Conservation (phyloP, 2,797 vertebrate species). For the Crenichthys baileyi region DNA sequence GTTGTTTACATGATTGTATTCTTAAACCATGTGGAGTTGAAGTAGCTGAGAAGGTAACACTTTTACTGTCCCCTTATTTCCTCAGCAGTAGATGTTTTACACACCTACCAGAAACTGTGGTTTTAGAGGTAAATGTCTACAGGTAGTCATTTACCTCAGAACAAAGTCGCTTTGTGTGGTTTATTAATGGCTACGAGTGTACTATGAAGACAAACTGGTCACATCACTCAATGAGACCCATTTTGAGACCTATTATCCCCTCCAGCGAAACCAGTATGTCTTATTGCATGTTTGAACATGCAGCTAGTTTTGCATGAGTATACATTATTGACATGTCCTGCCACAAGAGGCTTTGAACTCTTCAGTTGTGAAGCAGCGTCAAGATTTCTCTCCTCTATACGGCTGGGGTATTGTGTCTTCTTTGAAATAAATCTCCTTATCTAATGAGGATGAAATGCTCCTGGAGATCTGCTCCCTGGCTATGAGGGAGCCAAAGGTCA, state of each 20-base stretch:
- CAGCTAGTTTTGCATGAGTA: slow-evolving; percentile 23
- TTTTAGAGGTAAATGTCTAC: slow-evolving; percentile 16
- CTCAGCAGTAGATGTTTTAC: background rate
- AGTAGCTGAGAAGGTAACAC: slow-evolving; percentile 9
- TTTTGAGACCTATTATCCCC: slow-evolving; percentile 8
- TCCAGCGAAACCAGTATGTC: slow-evolving; percentile 18
- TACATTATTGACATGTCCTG: slow-evolving; percentile 25
- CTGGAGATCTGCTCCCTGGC: slow-evolving; percentile 16
- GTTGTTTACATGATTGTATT: slow-evolving; percentile 51
- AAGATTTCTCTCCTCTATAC: slow-evolving; percentile 7
- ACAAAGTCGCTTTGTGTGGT: background rate
- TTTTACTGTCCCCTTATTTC: background rate
- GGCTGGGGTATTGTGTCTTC: slow-evolving; percentile 21
- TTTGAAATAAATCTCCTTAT: slow-evolving; percentile 30
- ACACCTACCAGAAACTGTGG: background rate
- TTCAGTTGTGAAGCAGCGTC: slow-evolving; percentile 22
- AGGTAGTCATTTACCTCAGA: background rate
- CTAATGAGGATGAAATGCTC: slow-evolving; percentile 55
- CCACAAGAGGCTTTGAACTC: slow-evolving; percentile 8
- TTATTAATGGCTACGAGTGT: background rate
- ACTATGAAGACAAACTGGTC: slow-evolving; percentile 12
- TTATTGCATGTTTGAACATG: slow-evolving; percentile 29
- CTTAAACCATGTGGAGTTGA: slow-evolving; percentile 11
- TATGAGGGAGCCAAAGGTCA: slow-evolving; percentile 28
- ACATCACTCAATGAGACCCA: slow-evolving; percentile 12